These are phyloP conservation scores for Nipponia nippon DNA, from an alignment of 2,113 vertebrate species.

Conservation along the genomic window DNA sequence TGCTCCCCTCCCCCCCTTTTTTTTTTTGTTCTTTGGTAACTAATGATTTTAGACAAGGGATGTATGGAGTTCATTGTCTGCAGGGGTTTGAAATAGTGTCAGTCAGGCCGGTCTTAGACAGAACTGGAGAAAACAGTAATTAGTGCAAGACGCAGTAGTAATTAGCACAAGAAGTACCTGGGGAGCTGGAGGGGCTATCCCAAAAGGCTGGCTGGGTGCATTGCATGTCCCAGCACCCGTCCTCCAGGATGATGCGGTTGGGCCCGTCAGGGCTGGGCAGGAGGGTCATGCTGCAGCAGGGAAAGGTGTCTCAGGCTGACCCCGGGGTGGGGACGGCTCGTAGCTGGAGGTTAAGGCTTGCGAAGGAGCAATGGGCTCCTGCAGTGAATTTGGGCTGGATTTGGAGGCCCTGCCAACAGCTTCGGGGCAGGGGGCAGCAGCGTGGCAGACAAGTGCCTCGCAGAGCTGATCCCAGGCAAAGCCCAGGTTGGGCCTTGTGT, in stretches of 20 bases:
- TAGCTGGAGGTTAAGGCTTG: background rate
- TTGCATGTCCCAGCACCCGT: accelerated
- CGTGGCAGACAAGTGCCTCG: accelerated
- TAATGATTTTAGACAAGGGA: background rate
- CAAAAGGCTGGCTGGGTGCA: background rate
- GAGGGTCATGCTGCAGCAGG: accelerated
- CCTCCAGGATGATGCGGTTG: accelerated
- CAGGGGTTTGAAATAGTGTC: background rate
- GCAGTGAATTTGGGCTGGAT: background rate
- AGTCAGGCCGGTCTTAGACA: background rate
- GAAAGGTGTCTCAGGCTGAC: background rate
- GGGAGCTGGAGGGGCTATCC: background rate
- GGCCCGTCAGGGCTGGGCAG: accelerated
- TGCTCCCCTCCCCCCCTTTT: too few relatives aligned
- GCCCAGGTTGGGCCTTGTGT: too few relatives aligned
- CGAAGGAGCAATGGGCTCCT: background rate
- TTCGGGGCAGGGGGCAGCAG: too few relatives aligned
- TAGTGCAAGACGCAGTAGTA: background rate
- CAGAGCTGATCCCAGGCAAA: background rate
- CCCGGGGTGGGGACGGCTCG: accelerated
- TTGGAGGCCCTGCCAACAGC: background rate
- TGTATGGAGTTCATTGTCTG: background rate
- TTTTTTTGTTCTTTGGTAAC: background rate
- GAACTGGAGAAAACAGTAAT: background rate
- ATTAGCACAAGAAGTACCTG: background rate